Percentiles rank a stretch among this genome's conserved stretches.
Evolutionary conservation across 2,113 vertebrate genomes (phyloP).

Genomic region (Halichoeres trimaculatus): DNA sequence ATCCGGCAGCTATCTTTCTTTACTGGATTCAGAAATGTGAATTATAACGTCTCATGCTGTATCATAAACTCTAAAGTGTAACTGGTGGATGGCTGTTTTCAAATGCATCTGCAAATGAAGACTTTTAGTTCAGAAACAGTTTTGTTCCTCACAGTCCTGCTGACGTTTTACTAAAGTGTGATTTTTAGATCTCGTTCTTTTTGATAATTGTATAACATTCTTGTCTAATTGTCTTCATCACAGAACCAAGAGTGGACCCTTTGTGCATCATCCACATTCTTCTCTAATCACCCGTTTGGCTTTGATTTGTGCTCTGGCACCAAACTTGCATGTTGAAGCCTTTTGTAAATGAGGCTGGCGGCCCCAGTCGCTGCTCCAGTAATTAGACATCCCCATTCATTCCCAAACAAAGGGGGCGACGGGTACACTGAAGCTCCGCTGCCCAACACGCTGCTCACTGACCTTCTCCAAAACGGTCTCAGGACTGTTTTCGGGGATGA

Average conservation of each 20-base stretch:
- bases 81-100: no score
- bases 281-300: conserved; percentile 56
- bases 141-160: no score
- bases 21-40: no score
- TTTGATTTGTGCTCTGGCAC: conserved; percentile 57
- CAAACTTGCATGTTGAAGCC: conserved; percentile 31
- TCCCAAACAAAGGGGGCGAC: conserved; percentile 59
- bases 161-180: no score
- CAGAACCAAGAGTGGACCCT: conserved; percentile 25
- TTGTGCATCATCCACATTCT: conserved; percentile 53
- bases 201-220: conserved; percentile 41
- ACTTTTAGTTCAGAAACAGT: no score
- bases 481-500: conserved; percentile 41
- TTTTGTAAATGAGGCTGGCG: conserved; percentile 58
- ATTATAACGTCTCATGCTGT: no score
- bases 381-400: conserved; percentile 76
- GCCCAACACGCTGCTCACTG: conserved; percentile 66
- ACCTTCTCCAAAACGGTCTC: conserved; percentile 65
- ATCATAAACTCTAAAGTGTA: no score
- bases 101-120: no score
- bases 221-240: conserved; percentile 31
- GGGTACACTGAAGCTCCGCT: conserved; percentile 55
- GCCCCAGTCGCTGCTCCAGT: conserved; percentile 55
- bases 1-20: no score
- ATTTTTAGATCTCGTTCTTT: no score